These are phyloP conservation scores for Nowickia ferox DNA, from an alignment of 2,888 invertebrate genomes.

Conservation along the genomic window DNA sequence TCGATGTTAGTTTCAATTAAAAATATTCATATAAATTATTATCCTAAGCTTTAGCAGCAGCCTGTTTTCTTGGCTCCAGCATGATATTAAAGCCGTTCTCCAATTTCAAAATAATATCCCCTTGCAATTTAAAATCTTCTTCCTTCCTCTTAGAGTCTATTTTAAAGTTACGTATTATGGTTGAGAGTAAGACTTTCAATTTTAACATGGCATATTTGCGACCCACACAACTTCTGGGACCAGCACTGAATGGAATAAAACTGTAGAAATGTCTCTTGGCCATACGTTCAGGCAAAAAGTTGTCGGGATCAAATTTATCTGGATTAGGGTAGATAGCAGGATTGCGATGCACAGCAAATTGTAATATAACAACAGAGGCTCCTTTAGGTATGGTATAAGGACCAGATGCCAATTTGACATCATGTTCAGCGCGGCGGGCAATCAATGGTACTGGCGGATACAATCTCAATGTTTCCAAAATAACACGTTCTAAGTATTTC, in stretches of 20 bases:
- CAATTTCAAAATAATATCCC: constrained; percentile 89
- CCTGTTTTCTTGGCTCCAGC: constrained; percentile 85
- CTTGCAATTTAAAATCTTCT: constrained; percentile 87
- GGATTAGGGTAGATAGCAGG: constrained; percentile 88
- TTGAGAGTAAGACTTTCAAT: constrained; percentile 89
- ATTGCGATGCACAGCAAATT: constrained; percentile 88
- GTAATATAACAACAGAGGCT: constrained; percentile 87
- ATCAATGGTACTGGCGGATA: constrained; percentile 92
- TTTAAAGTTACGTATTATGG: constrained; percentile 88
- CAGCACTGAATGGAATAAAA: constrained; percentile 91
- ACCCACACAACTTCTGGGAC: constrained; percentile 91
- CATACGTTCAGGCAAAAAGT: constrained; percentile 90
- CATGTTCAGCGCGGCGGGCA: constrained; percentile 88
- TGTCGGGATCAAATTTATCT: constrained; percentile 89
- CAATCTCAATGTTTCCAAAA: constrained; percentile 90
- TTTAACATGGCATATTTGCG: constrained; percentile 92
- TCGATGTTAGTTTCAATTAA: background rate
- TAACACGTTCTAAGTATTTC: constrained; percentile 92
- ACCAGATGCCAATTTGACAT: constrained; percentile 86
- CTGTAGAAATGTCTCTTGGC: constrained; percentile 91
- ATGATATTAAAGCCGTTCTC: constrained; percentile 88
- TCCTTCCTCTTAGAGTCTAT: constrained; percentile 87
- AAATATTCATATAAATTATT: background rate
- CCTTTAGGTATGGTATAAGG: constrained; percentile 88
- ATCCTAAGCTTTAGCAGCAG: constrained; percentile 65